These are phyloP conservation scores for Luscinia megarhynchos DNA, from an alignment of 2,797 vertebrate species.

Conservation along the genomic window DNA sequence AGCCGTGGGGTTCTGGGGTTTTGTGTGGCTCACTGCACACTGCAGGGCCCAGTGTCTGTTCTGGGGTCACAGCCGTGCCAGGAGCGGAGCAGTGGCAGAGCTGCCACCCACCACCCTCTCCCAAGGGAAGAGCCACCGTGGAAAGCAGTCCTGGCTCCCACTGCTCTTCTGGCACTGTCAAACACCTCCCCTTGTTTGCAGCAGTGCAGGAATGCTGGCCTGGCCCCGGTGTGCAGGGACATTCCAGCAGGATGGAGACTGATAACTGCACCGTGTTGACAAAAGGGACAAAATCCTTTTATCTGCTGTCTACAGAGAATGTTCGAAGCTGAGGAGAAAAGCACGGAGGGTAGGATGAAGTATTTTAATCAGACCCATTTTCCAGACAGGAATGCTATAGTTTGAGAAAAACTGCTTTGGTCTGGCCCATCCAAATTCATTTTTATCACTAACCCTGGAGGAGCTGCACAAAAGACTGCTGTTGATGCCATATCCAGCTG, in stretches of 20 bases:
- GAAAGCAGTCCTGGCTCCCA: background rate
- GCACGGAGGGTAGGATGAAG: background rate
- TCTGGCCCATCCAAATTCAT: background rate
- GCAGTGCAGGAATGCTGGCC: background rate
- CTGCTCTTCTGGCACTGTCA: background rate
- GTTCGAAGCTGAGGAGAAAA: background rate
- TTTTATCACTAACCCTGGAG: background rate
- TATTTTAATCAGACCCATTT: background rate
- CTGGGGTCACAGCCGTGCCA: rapidly evolving
- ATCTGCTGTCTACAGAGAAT: background rate
- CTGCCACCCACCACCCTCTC: background rate
- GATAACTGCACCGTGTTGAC: background rate
- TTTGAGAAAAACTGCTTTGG: background rate
- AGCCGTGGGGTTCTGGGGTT: background rate
- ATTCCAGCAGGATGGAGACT: background rate
- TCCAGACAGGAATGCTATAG: background rate
- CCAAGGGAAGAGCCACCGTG: background rate
- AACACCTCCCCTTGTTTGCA: background rate
- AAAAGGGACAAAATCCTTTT: background rate
- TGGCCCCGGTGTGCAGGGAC: rapidly evolving
- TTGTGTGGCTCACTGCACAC: background rate
- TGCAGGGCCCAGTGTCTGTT: background rate
- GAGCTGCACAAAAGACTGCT: background rate
- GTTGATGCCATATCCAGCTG: background rate
- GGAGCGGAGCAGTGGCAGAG: rapidly evolving